A percentile compares a stretch with the other conserved stretches of the same genome.
phyloP scores from a whole-genome alignment of 2,113 vertebrate species.

The Microcebus jonahi region DNA sequence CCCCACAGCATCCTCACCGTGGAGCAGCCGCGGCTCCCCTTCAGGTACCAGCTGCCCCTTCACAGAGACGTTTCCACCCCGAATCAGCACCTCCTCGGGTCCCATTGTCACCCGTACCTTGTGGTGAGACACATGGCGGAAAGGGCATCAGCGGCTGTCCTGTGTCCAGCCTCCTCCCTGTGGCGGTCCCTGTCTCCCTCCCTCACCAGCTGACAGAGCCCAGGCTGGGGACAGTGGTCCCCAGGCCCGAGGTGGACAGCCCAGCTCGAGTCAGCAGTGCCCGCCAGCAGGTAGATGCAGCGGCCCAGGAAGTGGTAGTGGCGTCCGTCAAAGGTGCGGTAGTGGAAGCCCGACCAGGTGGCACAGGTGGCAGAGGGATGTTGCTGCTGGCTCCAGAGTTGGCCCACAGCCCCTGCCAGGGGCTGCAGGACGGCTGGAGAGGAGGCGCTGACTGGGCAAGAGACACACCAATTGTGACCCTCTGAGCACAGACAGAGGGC shows the following conservation, averaged over 20 bases:
- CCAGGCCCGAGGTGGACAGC: slow-evolving; percentile 83
- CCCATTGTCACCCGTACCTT: slow-evolving; percentile 89
- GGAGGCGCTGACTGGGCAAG: slow-evolving; percentile 76
- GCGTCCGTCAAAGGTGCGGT: slow-evolving; percentile 90
- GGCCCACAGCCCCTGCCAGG: slow-evolving; percentile 68
- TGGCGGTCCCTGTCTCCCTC: not conserved
- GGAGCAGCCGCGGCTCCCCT: slow-evolving; percentile 86
- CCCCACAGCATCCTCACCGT: slow-evolving; percentile 81
- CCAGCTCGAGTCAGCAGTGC: slow-evolving; percentile 89
- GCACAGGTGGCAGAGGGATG: slow-evolving; percentile 87
- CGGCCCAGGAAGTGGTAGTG: slow-evolving; percentile 91
- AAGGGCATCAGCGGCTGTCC: not conserved
- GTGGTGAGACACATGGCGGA: slow-evolving; percentile 12
- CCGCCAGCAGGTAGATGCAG: slow-evolving; percentile 91
- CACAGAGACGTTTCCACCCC: slow-evolving; percentile 84
- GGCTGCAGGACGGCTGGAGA: slow-evolving; percentile 75
- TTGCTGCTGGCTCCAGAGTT: slow-evolving; percentile 66
- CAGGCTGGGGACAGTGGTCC: slow-evolving; percentile 77
- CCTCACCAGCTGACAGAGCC: slow-evolving; percentile 87
- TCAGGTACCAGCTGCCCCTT: slow-evolving; percentile 82
- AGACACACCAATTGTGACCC: not conserved
- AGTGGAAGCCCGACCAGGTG: slow-evolving; percentile 92
- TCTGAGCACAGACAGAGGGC: not conserved
- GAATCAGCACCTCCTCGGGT: slow-evolving; percentile 84
- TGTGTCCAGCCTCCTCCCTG: not conserved